Percentiles rank a stretch among this genome's conserved stretches.
Conservation (phyloP, 2,113 vertebrate species). For the Hydropotes inermis region DNA sequence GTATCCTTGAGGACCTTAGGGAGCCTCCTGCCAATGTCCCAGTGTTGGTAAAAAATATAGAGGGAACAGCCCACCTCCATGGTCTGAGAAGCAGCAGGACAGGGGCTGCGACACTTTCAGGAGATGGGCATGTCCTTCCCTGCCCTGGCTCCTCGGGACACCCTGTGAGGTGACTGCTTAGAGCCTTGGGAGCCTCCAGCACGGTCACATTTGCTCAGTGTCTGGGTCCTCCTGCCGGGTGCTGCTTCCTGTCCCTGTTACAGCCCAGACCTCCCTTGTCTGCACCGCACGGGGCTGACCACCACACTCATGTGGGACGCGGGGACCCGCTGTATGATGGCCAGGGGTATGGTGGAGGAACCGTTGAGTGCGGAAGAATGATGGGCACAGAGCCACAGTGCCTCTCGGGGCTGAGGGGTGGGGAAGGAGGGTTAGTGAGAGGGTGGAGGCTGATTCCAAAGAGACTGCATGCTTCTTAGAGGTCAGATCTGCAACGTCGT, state of each 20-base stretch:
- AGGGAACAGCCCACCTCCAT: neutral
- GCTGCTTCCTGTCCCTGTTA: neutral
- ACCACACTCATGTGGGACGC: fast-evolving
- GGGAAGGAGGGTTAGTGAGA: neutral
- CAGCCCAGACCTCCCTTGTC: neutral
- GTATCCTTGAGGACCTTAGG: neutral
- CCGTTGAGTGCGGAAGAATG: neutral
- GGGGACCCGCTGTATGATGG: neutral
- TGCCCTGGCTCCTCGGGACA: fast-evolving
- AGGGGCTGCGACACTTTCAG: neutral
- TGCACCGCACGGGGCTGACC: neutral
- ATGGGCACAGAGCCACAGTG: too few relatives aligned
- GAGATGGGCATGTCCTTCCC: neutral
- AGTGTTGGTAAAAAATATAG: neutral
- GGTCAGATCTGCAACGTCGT: neutral
- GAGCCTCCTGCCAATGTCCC: neutral
- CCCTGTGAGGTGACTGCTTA: neutral
- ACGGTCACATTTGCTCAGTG: fast-evolving
- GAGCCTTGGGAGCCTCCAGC: too few relatives aligned
- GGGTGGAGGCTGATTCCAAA: too few relatives aligned
- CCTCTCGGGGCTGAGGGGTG: fast-evolving
- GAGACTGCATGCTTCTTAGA: neutral
- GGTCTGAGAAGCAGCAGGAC: neutral
- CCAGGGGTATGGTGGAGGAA: neutral
- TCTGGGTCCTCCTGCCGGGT: neutral